A percentile compares a stretch with the other conserved stretches of the same genome.
phyloP scores from a whole-genome alignment of 1,140 invertebrate genomes.

The Proctacanthus coquilletti region DNA sequence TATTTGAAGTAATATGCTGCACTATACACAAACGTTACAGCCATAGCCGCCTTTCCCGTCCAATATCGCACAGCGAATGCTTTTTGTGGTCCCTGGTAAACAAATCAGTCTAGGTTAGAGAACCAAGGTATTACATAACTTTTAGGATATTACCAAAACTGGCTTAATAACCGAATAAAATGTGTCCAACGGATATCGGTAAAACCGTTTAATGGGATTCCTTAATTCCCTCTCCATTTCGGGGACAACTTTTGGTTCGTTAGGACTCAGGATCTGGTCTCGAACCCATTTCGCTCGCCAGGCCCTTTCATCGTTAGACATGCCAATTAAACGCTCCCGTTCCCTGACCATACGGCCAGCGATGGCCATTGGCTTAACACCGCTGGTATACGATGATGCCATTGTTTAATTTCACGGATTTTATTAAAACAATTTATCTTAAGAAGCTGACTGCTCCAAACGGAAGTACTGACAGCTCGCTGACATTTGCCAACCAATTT shows the following conservation, averaged over 20 bases:
- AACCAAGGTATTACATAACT: slow-evolving; percentile 3
- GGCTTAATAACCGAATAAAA: slow-evolving; percentile 39
- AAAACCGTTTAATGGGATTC: slow-evolving; percentile 64
- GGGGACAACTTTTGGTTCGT: slow-evolving; percentile 52
- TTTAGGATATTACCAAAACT: slow-evolving; percentile 36
- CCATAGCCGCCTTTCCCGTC: slow-evolving; percentile 43
- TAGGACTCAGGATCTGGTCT: slow-evolving; percentile 56
- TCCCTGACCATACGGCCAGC: slow-evolving; percentile 52
- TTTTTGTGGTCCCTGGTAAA: slow-evolving; percentile 36
- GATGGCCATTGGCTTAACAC: slow-evolving; percentile 54
- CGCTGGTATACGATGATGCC: slow-evolving; percentile 35
- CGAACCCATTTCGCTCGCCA: slow-evolving; percentile 71
- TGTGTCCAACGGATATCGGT: slow-evolving; percentile 51
- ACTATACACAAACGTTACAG: slow-evolving; percentile 32
- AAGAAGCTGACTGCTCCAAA: too few species aligned
- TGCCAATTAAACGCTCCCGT: slow-evolving; percentile 62
- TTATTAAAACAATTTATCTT: too few species aligned
- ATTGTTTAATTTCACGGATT: slow-evolving; percentile 8
- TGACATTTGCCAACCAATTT: too few species aligned
- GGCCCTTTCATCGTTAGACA: slow-evolving; percentile 65
- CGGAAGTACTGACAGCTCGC: too few species aligned
- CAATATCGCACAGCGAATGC: slow-evolving; percentile 41
- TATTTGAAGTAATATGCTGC: slow-evolving; percentile 64
- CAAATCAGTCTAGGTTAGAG: slow-evolving; percentile 2
- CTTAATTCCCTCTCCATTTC: slow-evolving; percentile 48